These are phyloP conservation scores for Scaptomyza caliginosa DNA, from an alignment of 2,888 invertebrate genomes.

Conservation along the genomic window DNA sequence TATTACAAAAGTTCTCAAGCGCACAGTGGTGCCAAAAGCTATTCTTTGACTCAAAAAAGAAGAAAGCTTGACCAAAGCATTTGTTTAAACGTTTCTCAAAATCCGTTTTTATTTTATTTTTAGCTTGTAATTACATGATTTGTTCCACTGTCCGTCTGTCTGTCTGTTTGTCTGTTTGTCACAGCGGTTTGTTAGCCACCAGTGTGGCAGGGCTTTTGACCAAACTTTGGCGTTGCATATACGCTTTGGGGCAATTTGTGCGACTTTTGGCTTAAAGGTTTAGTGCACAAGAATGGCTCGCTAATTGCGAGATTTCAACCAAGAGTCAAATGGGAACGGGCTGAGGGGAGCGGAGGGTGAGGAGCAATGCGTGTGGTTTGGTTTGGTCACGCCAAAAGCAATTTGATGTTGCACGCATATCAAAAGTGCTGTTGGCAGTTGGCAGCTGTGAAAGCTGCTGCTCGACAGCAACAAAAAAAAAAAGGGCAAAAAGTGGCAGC, in stretches of 20 bases:
- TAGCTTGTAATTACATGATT: no score
- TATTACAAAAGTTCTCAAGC: slow-evolving; percentile 27
- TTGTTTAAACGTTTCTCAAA: no score
- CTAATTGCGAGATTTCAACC: slow-evolving; percentile 45
- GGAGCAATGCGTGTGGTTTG: not conserved
- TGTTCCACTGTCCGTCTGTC: not conserved
- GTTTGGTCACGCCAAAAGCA: not conserved
- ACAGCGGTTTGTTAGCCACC: not conserved
- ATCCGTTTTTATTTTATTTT: no score
- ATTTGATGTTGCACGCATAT: not conserved
- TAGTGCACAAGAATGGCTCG: slow-evolving; percentile 14
- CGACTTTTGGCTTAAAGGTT: slow-evolving; percentile 65
- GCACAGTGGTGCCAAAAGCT: slow-evolving; percentile 5
- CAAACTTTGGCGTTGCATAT: slow-evolving; percentile 24
- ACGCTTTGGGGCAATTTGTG: slow-evolving; percentile 54
- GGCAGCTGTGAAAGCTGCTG: slow-evolving; percentile 28
- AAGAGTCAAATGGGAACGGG: slow-evolving; percentile 41
- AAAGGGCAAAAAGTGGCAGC: slow-evolving; percentile 2
- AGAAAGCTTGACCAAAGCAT: no score
- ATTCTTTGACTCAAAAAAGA: no score
- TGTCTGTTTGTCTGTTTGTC: no score
- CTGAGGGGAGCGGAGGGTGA: not conserved
- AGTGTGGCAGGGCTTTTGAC: slow-evolving; percentile 31
- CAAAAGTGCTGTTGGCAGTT: not conserved
- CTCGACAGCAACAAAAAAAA: not conserved